Conservation (phyloP, 64 coral and sea anemone genomes). For the Porites australiensis region DNA sequence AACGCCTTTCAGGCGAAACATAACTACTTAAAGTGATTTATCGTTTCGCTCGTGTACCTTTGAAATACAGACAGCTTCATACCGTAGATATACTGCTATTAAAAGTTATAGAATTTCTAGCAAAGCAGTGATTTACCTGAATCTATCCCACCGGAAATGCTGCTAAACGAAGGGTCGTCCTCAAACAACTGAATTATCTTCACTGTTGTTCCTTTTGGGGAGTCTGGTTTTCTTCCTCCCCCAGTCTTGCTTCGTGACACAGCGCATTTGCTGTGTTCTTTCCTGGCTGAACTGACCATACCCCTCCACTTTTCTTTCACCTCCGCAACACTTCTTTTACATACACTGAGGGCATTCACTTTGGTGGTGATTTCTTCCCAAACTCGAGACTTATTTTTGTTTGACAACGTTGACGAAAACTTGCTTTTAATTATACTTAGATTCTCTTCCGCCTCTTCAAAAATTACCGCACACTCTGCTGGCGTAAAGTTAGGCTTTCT, state of each 20-base stretch:
- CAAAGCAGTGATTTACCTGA: background rate
- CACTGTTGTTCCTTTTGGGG: background rate
- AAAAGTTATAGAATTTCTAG: no score
- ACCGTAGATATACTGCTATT: no score
- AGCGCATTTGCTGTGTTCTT: background rate
- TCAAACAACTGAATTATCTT: conserved; percentile 48
- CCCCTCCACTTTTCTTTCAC: conserved; percentile 52
- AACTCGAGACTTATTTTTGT: background rate
- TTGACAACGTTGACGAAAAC: conserved; percentile 6
- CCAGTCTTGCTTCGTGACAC: conserved; percentile 21
- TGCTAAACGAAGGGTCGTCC: conserved; percentile 55
- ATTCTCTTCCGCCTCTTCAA: conserved; percentile 22
- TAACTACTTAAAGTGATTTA: no score
- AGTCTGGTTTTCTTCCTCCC: conserved; percentile 26
- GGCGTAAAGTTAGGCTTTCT: conserved; percentile 48
- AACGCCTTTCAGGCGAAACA: no score
- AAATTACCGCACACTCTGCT: conserved; percentile 2
- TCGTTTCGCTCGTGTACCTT: no score
- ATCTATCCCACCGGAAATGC: conserved; percentile 52
- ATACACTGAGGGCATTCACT: conserved; percentile 38
- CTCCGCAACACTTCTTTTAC: conserved; percentile 24
- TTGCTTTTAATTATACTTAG: conserved; percentile 34
- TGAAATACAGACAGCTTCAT: no score
- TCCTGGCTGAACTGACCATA: conserved; percentile 42
- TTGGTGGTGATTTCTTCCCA: conserved; percentile 53